These are phyloP conservation scores for Radopholus similis DNA, from an alignment of 1,140 invertebrate genomes.

Conservation along the genomic window DNA sequence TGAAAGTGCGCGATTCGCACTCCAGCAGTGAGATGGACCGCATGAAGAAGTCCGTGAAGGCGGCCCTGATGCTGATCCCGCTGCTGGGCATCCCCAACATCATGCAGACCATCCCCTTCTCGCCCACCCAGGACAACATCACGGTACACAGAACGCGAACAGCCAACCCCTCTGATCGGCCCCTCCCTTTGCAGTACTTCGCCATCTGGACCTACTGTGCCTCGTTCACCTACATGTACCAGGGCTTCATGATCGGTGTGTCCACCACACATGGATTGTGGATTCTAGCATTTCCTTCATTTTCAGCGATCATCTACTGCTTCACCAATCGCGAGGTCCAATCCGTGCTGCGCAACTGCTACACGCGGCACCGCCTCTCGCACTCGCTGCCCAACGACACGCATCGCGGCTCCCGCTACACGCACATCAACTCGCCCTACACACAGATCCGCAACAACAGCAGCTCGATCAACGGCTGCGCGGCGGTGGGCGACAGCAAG, in stretches of 20 bases:
- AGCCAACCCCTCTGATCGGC: background rate
- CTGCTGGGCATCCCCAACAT: conserved; percentile 59
- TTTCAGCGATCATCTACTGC: conserved; percentile 56
- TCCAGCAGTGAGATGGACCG: conserved; percentile 47
- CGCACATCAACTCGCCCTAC: background rate
- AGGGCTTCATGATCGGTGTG: conserved; percentile 52
- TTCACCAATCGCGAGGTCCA: conserved; percentile 59
- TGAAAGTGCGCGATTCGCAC: conserved; percentile 54
- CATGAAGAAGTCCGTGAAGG: conserved; percentile 60
- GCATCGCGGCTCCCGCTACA: conserved; percentile 46
- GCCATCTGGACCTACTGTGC: conserved; percentile 59
- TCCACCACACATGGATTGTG: background rate
- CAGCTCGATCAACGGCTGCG: background rate
- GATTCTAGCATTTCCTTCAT: background rate
- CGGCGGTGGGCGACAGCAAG: background rate
- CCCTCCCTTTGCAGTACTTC: conserved; percentile 45
- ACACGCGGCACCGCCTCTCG: conserved; percentile 47
- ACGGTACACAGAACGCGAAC: too few species aligned
- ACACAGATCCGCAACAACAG: conserved; percentile 5
- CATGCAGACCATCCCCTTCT: conserved; percentile 60
- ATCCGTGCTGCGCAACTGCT: conserved; percentile 45
- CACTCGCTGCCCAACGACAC: conserved; percentile 51
- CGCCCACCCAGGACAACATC: conserved; percentile 59
- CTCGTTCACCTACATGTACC: conserved; percentile 61
- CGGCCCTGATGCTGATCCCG: conserved; percentile 59